Base-by-base conservation (phyloP, 2,113 vertebrate genomes). In the Mungos mungo region DNA sequence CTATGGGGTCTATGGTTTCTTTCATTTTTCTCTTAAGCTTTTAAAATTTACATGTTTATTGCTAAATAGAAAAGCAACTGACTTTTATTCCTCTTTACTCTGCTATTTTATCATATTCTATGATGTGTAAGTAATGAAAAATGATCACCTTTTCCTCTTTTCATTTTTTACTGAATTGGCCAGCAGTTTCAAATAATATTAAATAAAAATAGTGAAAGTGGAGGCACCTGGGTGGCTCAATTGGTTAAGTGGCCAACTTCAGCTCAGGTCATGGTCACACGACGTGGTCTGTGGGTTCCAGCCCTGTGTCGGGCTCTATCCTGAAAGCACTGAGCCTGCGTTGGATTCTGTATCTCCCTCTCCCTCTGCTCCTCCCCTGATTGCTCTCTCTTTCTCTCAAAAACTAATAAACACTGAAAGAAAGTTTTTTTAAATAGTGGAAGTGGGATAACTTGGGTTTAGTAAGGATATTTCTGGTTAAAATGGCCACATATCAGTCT, bases 51-150 rank as follows among this genome's bases (percentile, higher is more conserved):
- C 57, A 47, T 63, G 33, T 45, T 80, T 86, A 88, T 15, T 90
- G 45, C 13, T 66, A 80, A 76, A 83, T 2, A 95, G 77, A 93
- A 91, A 91, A 77, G 38, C 31, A 87, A 41, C 0, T 80, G n/a
- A 7, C 88, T 96, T 96, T 95, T 77, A 74, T 47, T 76, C 68
- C 86, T 74, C 65, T 84, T 85, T 38, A 38, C 38, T 38, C 38
- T 38, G 38, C 38, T 38, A 38, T 38, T 38, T 38, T 81, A 71
- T 92, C 33, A 35, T 52, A 81, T n/a, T 38, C 66, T 63, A 79
- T 81, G 5, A 66, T 88, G 45, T 79, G 31, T 33, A 77, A 91
- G 25, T 60, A 54, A 69, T 71, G 23, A 45, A 90, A 84, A 71
- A 21, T 54, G 16, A 93, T 79, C 21, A 38, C 4, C 38, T 95